Evolutionary conservation across 2,797 vertebrate species (phyloP), one percentile per base, ranked within the genome.

Genomic region (Sternotherus odoratus): DNA sequence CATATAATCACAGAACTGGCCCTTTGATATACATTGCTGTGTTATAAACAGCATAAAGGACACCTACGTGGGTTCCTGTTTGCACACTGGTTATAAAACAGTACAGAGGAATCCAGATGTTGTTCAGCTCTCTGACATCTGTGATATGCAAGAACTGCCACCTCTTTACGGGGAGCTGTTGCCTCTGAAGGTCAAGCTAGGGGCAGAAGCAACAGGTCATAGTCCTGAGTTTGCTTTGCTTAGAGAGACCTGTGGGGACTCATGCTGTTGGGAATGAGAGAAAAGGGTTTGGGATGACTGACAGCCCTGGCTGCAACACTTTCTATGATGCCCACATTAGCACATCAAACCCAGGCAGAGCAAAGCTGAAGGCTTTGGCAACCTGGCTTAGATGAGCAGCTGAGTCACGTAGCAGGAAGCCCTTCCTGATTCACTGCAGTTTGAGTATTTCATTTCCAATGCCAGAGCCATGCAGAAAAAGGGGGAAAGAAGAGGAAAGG

Each of bases 41-140:
- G 69, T 85, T 72, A 60, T 46, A 53, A 78, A 17, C 89, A 91
- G 9, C 86, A 26, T 11, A 3, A 57, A 66, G 79, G 72, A 93
- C 93, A 77, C 85, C 90, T 90, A n/a, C n/a, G n/a, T n/a, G n/a
- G 43, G 83, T 60, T 85, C 89, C 88, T 92, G 86, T 85, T 96
- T 87, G 86, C 86, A 50, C 63, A 75, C 0, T 12, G 84, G 78
- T 88, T 80, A 79, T 95, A 87, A 51, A 95, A 96, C 95, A 97
- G 92, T 96, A 66, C 96, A 87, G 66, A 93, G 95, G 93, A 96
- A 97, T 91, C 89, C 95, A 97, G 96, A 97, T 95, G 94, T 95
- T 94, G 79, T 77, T 57, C 17, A 10, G 8, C 53, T 91, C 94
- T 72, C 81, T 84, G 60, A 83, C 82, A 77, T 87, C 60, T 33